Conservation (phyloP, 2,888 invertebrate species). For the Dioctria linearis region DNA sequence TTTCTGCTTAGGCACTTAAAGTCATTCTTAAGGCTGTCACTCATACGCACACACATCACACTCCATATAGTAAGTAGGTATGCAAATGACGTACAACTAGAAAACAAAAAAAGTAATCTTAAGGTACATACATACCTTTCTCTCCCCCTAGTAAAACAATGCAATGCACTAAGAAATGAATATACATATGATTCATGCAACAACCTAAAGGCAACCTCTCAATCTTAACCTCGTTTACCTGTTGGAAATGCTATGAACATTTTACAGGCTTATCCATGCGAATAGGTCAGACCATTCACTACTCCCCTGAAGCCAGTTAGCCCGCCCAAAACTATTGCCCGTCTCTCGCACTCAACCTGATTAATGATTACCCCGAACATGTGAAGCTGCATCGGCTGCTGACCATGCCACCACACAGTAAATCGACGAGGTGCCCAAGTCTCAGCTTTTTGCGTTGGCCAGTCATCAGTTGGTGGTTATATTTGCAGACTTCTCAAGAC, state of each 20-base stretch:
- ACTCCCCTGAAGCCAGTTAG: constrained; percentile 41
- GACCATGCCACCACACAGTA: neutral
- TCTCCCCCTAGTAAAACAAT: constrained; percentile 7
- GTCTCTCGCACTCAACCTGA: constrained; percentile 20
- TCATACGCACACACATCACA: neutral
- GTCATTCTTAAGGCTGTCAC: neutral
- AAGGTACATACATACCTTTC: constrained; percentile 6
- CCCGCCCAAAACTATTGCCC: constrained; percentile 51
- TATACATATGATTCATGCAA: constrained; percentile 26
- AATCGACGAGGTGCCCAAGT: neutral
- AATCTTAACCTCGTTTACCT: constrained; percentile 52
- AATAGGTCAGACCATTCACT: constrained; percentile 50
- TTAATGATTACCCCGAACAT: constrained; percentile 47
- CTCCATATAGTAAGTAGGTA: neutral
- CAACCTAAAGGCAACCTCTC: constrained; percentile 44
- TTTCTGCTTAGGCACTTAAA: no score
- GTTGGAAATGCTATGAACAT: constrained; percentile 36
- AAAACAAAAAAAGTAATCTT: neutral
- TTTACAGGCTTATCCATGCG: constrained; percentile 32
- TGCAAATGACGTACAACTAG: neutral
- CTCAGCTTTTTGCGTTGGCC: neutral
- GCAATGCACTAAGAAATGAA: constrained; percentile 9
- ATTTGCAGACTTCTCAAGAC: constrained; percentile 12
- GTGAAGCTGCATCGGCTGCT: neutral
- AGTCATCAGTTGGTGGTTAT: constrained; percentile 10